These are phyloP conservation scores for Struthio camelus DNA, from an alignment of 2,113 vertebrate genomes.

Conservation along the genomic window DNA sequence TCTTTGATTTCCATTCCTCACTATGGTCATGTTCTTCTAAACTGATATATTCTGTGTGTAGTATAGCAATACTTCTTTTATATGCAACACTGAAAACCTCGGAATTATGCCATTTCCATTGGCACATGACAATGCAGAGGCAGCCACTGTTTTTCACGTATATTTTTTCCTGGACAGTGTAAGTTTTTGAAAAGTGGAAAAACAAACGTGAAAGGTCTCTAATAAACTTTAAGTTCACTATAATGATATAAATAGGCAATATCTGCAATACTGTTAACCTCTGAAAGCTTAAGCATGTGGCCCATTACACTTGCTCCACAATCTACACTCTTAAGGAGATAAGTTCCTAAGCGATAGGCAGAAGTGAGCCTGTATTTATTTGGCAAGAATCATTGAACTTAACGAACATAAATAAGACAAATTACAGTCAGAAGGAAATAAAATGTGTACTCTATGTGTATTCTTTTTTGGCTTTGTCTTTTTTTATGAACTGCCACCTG, in stretches of 20 bases:
- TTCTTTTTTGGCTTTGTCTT: not conserved
- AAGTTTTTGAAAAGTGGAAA: conserved; percentile 11
- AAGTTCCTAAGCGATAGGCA: not conserved
- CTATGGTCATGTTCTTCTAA: conserved; percentile 37
- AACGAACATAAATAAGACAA: not conserved
- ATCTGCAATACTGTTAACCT: not conserved
- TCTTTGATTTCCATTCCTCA: conserved; percentile 56
- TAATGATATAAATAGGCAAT: not conserved
- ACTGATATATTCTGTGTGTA: conserved; percentile 38
- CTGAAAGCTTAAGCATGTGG: conserved; percentile 7
- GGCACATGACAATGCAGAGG: not conserved
- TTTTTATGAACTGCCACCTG: not conserved
- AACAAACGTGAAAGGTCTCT: not conserved
- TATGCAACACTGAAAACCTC: conserved; percentile 50
- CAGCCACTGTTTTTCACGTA: not conserved
- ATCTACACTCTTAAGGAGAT: not conserved
- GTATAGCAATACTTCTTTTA: conserved; percentile 51
- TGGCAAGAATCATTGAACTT: not conserved
- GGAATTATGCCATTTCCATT: conserved; percentile 56
- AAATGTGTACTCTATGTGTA: not conserved
- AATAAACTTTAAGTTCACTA: not conserved
- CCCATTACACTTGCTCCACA: not conserved
- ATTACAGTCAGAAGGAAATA: not conserved
- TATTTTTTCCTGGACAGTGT: not conserved
- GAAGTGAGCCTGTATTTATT: not conserved